phyloP scores from a whole-genome alignment of 2,888 invertebrate genomes.

The Nomada goodeniana region DNA sequence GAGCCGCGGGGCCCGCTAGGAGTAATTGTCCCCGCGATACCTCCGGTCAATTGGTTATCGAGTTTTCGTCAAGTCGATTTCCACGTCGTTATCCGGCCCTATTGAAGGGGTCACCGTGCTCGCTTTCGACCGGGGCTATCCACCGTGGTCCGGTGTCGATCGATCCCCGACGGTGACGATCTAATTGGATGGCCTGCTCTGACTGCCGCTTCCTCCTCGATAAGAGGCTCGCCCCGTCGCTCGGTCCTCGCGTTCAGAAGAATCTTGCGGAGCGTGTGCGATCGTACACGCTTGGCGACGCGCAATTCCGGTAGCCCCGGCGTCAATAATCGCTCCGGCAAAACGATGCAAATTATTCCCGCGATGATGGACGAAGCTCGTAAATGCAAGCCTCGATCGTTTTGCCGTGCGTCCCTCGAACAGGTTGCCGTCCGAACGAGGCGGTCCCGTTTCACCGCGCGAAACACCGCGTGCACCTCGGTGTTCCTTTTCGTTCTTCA shows the following conservation, averaged over 20 bases:
- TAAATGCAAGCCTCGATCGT: constrained; percentile 9
- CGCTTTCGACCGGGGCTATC: constrained; percentile 7
- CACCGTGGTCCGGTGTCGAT: constrained; percentile 20
- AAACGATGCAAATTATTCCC: constrained; percentile 1
- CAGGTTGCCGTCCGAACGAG: constrained; percentile 44
- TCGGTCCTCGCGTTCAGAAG: not conserved
- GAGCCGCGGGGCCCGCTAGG: not conserved
- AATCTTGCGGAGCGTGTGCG: constrained; percentile 16
- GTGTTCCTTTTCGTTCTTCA: too few relatives aligned
- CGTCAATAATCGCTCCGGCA: constrained; percentile 9
- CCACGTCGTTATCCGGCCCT: constrained; percentile 63
- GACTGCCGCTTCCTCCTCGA: constrained; percentile 21
- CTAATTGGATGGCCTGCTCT: constrained; percentile 26
- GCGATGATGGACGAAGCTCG: constrained; percentile 18
- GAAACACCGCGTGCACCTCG: too few relatives aligned
- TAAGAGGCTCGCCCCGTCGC: not conserved
- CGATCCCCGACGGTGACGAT: constrained; percentile 6
- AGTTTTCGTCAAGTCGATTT: constrained; percentile 63
- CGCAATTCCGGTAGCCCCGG: constrained; percentile 42
- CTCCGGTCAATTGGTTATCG: constrained; percentile 61
- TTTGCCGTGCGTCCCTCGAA: constrained; percentile 41
- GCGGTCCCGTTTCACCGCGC: not conserved
- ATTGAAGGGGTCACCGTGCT: constrained; percentile 57
- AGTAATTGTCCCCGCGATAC: constrained; percentile 22
- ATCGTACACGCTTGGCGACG: constrained; percentile 1